A percentile compares a stretch with the other conserved stretches of the same genome.
These are phyloP conservation scores for Hydrotaea cyrtoneurina DNA, from an alignment of 2,888 invertebrate genomes.

Conservation along the genomic window DNA sequence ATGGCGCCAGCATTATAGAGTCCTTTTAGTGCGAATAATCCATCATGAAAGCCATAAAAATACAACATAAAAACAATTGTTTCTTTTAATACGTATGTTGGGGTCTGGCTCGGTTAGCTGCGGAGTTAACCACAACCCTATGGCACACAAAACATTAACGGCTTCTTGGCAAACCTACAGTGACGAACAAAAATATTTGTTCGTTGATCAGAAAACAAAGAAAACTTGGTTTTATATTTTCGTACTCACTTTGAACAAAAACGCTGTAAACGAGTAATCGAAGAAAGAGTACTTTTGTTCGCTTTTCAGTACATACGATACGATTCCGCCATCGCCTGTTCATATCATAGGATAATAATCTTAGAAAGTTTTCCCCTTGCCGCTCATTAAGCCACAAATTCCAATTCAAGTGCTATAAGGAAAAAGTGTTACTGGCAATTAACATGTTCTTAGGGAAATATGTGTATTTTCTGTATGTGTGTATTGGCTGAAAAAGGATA, in stretches of 20 bases:
- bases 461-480: neutral
- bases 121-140: neutral
- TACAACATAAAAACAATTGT: constrained; percentile 48
- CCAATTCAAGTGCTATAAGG: neutral
- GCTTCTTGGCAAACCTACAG: neutral
- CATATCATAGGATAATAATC: neutral
- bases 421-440: neutral
- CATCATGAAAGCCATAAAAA: constrained; percentile 32
- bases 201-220: too few relatives aligned
- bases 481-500: neutral
- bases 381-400: neutral
- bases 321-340: neutral
- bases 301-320: neutral
- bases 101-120: neutral
- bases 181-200: too few relatives aligned
- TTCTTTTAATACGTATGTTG: neutral
- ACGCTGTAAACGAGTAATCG: too few relatives aligned
- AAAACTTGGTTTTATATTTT: too few relatives aligned
- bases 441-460: neutral
- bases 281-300: neutral
- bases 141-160: neutral
- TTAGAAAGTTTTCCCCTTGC: neutral
- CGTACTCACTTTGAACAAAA: too few relatives aligned
- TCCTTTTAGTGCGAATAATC: neutral
- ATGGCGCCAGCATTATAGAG: neutral